A percentile compares a stretch with the other conserved stretches of the same genome.
phyloP scores from a whole-genome alignment of 2,113 vertebrate species.

The Catharus bicknelli region DNA sequence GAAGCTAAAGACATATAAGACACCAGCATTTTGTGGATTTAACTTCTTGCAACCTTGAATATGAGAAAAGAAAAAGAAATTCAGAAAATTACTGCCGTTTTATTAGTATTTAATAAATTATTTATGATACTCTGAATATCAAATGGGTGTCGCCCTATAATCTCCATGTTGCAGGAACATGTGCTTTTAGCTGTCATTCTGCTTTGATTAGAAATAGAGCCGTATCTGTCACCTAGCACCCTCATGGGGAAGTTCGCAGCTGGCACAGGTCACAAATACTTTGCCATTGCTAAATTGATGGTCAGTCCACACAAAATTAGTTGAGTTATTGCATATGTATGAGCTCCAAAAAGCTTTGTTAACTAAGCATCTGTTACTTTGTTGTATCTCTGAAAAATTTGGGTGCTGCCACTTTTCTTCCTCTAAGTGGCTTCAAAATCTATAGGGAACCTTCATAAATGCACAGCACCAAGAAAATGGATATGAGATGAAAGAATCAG shows the following conservation, averaged over 20 bases:
- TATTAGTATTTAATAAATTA: background rate
- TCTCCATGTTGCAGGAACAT: background rate
- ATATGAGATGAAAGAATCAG: background rate
- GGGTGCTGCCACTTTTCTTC: background rate
- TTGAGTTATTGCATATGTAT: background rate
- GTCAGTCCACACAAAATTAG: too few species aligned
- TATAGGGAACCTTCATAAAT: background rate
- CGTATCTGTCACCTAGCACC: background rate
- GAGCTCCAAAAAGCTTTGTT: background rate
- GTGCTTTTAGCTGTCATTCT: background rate
- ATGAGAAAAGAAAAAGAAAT: background rate
- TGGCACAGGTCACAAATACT: background rate
- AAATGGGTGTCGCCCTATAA: background rate
- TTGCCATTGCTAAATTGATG: background rate
- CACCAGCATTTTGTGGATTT: fast-evolving
- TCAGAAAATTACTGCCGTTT: background rate
- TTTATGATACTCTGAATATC: background rate
- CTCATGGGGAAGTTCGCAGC: background rate
- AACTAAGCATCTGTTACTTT: background rate
- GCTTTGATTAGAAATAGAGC: background rate
- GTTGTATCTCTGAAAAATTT: background rate
- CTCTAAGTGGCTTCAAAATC: background rate
- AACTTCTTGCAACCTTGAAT: background rate
- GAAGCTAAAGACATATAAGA: background rate
- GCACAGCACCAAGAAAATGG: background rate